Conservation (phyloP, 2,888 invertebrate species). For the Beris chalybata region DNA sequence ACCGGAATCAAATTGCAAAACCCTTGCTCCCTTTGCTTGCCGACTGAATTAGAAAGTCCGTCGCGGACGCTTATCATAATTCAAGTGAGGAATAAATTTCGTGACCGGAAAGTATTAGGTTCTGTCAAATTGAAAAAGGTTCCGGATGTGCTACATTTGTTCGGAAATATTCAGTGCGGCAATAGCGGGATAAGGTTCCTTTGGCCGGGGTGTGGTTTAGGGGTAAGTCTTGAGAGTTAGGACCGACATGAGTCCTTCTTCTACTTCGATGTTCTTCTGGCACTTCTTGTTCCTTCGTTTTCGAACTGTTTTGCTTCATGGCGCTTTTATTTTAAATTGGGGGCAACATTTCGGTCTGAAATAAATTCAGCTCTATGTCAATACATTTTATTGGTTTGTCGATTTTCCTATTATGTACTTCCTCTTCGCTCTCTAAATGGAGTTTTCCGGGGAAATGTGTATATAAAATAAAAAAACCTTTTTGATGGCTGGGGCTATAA, state of each 20-base stretch:
- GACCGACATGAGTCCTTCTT: neutral
- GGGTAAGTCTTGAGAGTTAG: neutral
- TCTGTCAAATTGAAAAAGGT: slow-evolving; percentile 40
- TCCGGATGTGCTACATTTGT: slow-evolving; percentile 40
- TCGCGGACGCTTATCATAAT: slow-evolving; percentile 38
- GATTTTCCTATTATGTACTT: slow-evolving; percentile 33
- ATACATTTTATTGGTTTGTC: slow-evolving; percentile 39
- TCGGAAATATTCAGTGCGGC: slow-evolving; percentile 38
- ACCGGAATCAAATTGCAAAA: slow-evolving; percentile 8
- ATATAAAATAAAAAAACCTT: too few relatives aligned
- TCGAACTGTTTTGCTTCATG: slow-evolving; percentile 35
- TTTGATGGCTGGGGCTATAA: slow-evolving; percentile 16
- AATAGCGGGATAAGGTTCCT: slow-evolving; percentile 33
- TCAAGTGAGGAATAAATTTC: slow-evolving; percentile 40
- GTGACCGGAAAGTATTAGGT: slow-evolving; percentile 40
- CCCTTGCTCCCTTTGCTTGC: slow-evolving; percentile 2
- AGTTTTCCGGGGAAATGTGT: neutral
- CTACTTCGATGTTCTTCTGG: neutral
- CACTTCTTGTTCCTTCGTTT: neutral
- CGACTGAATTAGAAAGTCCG: slow-evolving; percentile 26
- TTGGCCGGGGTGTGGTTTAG: neutral
- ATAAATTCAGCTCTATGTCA: slow-evolving; percentile 39
- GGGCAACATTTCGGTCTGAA: slow-evolving; percentile 37
- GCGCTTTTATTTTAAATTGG: slow-evolving; percentile 37
- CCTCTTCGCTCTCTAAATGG: slow-evolving; percentile 19